Conservation (phyloP, 1,140 invertebrate genomes). For the Drosophila rhopaloa region DNA sequence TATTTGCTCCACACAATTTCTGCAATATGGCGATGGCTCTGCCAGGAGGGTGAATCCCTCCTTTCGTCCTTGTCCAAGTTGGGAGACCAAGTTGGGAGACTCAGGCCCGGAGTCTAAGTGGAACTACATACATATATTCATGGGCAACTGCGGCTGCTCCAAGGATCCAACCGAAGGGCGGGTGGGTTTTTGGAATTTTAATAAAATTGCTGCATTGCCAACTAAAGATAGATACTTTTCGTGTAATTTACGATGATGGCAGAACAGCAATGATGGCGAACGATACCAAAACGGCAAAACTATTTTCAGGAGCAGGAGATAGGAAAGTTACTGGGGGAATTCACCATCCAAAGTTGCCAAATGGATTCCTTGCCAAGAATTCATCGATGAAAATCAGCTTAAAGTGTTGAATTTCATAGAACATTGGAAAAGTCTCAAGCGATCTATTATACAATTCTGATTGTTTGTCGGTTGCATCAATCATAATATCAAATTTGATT, state of each 20-base stretch:
- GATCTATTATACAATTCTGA: no score
- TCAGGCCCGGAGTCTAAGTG: conserved; percentile 25
- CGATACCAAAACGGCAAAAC: conserved; percentile 56
- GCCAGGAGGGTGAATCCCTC: conserved; percentile 46
- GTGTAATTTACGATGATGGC: conserved; percentile 80
- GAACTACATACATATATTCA: conserved; percentile 59
- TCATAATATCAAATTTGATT: no score
- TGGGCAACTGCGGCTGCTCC: conserved; percentile 24
- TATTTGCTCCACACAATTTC: conserved; percentile 60
- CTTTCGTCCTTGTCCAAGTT: conserved; percentile 35
- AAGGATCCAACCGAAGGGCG: conserved; percentile 23
- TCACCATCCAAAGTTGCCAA: conserved; percentile 9
- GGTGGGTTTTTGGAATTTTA: conserved; percentile 76
- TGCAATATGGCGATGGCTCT: conserved; percentile 68
- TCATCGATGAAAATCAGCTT: conserved; percentile 21
- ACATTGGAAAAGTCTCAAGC: neutral
- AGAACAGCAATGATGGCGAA: conserved; percentile 60
- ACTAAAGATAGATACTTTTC: conserved; percentile 82
- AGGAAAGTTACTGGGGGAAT: conserved; percentile 10
- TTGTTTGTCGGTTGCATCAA: neutral
- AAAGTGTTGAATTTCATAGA: conserved; percentile 5
- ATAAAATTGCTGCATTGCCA: conserved; percentile 78
- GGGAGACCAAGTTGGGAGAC: conserved; percentile 1
- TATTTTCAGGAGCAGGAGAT: conserved; percentile 13
- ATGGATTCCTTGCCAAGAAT: conserved; percentile 1